Base-by-base conservation (phyloP, 2,113 vertebrate species). In the Lagopus leucura region DNA sequence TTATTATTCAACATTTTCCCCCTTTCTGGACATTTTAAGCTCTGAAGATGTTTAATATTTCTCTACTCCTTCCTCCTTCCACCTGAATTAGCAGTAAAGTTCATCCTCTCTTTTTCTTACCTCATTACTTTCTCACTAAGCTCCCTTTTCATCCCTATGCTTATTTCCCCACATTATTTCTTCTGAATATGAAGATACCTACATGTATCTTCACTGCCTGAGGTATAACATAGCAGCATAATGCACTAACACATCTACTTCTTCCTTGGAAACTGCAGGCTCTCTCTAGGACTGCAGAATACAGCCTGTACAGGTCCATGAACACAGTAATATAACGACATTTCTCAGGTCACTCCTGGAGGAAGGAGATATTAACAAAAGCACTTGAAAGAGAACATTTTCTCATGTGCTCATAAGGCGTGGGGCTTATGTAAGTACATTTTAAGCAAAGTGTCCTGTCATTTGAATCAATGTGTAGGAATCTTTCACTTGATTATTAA, bases 351-450 rank as follows among this genome's bases (percentile, higher is more conserved):
- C 8, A 25, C 12, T 10, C 25, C 15, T 40, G 38, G 36, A 50
- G 34, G 27, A 30, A 61, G 15, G 25, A 34, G 32, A 22, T 40
- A 47, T 32, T 64, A 64, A 40, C 24, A 64, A 24, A 78, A 15
- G 8, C 6, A 7, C 42, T 77, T 36, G 9, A 48, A 77, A 61
- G 21, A 48, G 43, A 32, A 48, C 15, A 34, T 27, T 25, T 69
- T 32, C 7, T 48, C n/a, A 25, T 34, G 45, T 22, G 32, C 40
- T 74, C 27, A 64, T 3, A 13, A 63, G 38, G 1, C 7, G 63
- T 4, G 0, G 1, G 30, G 11, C 1, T 82, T 85, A 40, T 13
- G 4, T 27, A 76, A 79, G 83, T 28, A 25, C 0, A 18, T 45
- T 7, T 60, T 1, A 3, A 2, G 4, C 2, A 65, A 54, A 50